Conservation (phyloP, 2,113 vertebrate genomes). For the Psilopsiagon aymara region DNA sequence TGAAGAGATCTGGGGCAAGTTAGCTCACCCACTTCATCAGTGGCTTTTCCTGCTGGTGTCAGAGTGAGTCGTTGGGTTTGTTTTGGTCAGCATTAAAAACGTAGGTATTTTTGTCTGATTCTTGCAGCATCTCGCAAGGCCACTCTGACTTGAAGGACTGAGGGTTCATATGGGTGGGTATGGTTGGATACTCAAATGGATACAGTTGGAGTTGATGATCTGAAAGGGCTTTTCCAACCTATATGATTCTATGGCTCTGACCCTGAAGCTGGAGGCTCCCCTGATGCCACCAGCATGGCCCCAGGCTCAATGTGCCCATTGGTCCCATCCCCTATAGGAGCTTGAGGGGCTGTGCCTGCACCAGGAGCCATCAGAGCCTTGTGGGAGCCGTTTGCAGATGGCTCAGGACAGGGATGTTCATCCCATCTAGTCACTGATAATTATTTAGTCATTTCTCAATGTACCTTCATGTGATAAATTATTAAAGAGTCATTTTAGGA, state of each 20-base stretch:
- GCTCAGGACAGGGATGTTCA: not conserved
- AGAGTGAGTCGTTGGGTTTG: not conserved
- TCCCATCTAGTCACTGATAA: not conserved
- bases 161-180: not conserved
- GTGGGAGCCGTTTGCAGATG: not conserved
- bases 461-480: not conserved
- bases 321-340: not conserved
- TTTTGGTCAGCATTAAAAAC: not conserved
- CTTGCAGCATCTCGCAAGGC: not conserved
- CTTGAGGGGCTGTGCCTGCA: not conserved
- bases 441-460: not conserved
- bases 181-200: not conserved
- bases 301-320: rapidly evolving
- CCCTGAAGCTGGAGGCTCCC: not conserved
- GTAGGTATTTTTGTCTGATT: not conserved
- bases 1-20: not conserved
- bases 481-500: not conserved
- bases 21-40: rapidly evolving
- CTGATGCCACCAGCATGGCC: not conserved
- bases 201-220: not conserved
- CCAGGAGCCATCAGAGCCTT: not conserved
- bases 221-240: not conserved
- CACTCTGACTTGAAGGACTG: not conserved
- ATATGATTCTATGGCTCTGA: not conserved
- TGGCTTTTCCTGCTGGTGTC: rapidly evolving